These are phyloP conservation scores for Phengaris arion DNA, from an alignment of 2,888 invertebrate species.

Conservation along the genomic window DNA sequence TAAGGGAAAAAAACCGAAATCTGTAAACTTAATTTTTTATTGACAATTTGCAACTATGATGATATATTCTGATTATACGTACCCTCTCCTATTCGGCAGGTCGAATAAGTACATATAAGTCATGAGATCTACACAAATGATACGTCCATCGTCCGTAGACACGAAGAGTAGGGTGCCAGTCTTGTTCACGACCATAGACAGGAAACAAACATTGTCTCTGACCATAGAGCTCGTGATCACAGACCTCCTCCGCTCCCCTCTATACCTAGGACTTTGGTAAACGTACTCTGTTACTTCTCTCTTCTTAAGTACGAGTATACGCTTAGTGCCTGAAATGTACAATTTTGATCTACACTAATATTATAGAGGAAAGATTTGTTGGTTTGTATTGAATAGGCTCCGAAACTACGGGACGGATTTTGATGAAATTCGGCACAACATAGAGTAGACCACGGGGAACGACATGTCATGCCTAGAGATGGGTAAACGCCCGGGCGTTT, in stretches of 20 bases:
- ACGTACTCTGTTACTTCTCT: slow-evolving; percentile 62
- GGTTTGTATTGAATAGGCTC: no score
- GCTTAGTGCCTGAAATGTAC: slow-evolving; percentile 56
- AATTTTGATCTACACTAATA: not conserved
- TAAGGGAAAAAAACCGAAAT: no score
- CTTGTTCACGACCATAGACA: slow-evolving; percentile 64
- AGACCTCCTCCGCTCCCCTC: slow-evolving; percentile 46
- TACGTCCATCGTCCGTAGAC: slow-evolving; percentile 66
- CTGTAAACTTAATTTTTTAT: not conserved
- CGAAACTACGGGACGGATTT: no score
- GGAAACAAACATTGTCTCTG: slow-evolving; percentile 57
- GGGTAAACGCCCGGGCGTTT: no score
- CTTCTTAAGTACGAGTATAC: slow-evolving; percentile 62
- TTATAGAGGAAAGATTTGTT: no score
- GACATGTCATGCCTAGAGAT: no score
- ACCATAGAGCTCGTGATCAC: slow-evolving; percentile 56
- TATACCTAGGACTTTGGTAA: slow-evolving; percentile 45
- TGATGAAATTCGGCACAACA: no score
- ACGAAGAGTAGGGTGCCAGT: slow-evolving; percentile 65
- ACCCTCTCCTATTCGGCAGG: slow-evolving; percentile 71
- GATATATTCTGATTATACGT: slow-evolving; percentile 41
- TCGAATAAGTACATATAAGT: slow-evolving; percentile 60
- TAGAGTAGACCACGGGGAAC: no score
- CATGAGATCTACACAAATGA: slow-evolving; percentile 65
- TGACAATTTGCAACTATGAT: not conserved